Evolutionary conservation across 2,113 vertebrate genomes (phyloP), one percentile per base, ranked within the genome.

Genomic region (Tetrao urogallus): DNA sequence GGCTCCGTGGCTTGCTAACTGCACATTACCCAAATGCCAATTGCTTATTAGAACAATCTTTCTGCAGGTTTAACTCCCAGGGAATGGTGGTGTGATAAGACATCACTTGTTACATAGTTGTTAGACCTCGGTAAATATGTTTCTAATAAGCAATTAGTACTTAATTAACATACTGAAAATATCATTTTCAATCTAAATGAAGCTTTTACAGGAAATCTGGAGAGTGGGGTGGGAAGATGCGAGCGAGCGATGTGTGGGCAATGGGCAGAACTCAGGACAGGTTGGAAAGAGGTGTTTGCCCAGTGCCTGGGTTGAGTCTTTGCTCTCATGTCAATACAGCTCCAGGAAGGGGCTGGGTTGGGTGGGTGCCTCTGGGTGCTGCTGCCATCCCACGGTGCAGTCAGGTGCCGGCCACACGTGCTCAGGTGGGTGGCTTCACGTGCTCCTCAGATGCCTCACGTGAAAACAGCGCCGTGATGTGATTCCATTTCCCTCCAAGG

Each of bases 111-210:
- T 96, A 92, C 92, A 52, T 13, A 90, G 95, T 75, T 96, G 86
- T 69, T 93, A 96, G 95, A 84, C 93, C 86, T 92, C 14, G 75
- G 95, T 95, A 96, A 97, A 96, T 96, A 94, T 87, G 95, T 96
- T 98, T 96, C 93, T 97, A 97, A 98, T 97, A 94, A 95, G 90
- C 95, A 98, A 97, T 98, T 98, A 97, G 96, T 94, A 79, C 90
- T 96, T 96, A 97, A 98, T 98, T 97, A 97, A 96, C 74, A 12
- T 40, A 81, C 92, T 94, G 96, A 92, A 95, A 98, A 97, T 97
- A 97, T 97, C 14, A 48, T 96, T 98, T 97, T 97, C 92, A 24
- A 77, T 97, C 95, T 97, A 97, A 97, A 95, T 86, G 94, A 96
- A 69, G 73, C 83, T 92, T 96, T 97, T 94, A 90, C 32, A 60